A percentile compares a stretch with the other conserved stretches of the same genome.
phyloP scores from a whole-genome alignment of 2,888 invertebrate species.

The Ctena decussata region DNA sequence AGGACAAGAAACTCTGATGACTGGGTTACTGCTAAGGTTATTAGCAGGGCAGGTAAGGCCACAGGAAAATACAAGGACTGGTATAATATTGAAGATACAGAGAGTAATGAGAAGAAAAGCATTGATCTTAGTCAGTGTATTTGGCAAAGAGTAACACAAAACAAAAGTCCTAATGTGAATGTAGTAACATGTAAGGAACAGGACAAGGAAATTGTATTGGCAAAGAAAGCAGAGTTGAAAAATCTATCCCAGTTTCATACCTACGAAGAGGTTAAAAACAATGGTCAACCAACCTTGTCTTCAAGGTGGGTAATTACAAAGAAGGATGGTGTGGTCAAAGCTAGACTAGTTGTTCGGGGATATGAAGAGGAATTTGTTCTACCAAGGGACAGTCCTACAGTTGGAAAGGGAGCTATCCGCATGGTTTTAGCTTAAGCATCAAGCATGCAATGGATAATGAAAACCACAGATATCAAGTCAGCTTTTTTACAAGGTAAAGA shows the following conservation, averaged over 20 bases:
- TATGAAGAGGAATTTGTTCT: conserved; percentile 39
- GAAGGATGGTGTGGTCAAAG: conserved; percentile 16
- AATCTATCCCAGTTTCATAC: conserved; percentile 25
- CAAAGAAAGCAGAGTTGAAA: conserved; percentile 23
- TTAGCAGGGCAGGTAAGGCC: conserved; percentile 27
- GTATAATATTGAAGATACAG: conserved; percentile 44
- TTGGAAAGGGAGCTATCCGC: conserved; percentile 37
- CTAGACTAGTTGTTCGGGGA: conserved; percentile 33
- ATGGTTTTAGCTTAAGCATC: conserved; percentile 26
- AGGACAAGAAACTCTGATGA: conserved; percentile 3
- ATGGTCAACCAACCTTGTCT: conserved; percentile 28
- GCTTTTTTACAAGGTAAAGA: conserved; percentile 61
- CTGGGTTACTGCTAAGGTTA: conserved; percentile 15
- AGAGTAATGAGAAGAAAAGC: conserved; percentile 21
- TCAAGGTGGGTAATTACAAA: conserved; percentile 45
- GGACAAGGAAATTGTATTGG: background rate
- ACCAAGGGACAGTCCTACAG: conserved; percentile 42
- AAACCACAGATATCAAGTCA: conserved; percentile 65
- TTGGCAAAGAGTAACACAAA: background rate
- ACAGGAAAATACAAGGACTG: conserved; percentile 33
- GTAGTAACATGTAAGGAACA: background rate
- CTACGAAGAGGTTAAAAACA: conserved; percentile 27
- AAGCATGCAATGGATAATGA: conserved; percentile 40
- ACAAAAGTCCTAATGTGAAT: background rate
- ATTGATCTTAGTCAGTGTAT: conserved; percentile 12